phyloP scores from a whole-genome alignment of 2,797 vertebrate genomes.

The Heterohyrax brucei region DNA sequence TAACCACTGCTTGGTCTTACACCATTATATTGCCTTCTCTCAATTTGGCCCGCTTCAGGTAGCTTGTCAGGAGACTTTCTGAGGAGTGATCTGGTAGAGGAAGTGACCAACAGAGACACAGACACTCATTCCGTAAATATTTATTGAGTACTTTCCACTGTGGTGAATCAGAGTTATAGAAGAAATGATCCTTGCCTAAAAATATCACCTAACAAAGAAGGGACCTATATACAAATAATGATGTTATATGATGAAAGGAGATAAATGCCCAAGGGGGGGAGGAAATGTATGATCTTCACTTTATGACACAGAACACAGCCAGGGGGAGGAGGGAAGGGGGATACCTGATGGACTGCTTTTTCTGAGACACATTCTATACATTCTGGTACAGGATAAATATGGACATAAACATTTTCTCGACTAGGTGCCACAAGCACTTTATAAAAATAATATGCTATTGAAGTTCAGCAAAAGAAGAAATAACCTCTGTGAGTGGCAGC shows the following conservation, averaged over 20 bases:
- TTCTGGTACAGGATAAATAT: background rate
- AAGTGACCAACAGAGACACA: background rate
- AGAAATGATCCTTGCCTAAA: constrained; percentile 38
- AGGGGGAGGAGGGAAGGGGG: background rate
- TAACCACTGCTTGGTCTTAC: no score
- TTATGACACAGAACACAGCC: background rate
- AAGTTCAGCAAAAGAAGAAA: background rate
- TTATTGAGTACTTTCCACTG: background rate
- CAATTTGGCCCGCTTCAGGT: background rate
- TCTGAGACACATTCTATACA: background rate
- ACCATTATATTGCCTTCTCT: background rate
- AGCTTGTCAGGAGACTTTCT: background rate
- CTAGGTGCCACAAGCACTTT: background rate
- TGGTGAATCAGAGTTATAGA: background rate
- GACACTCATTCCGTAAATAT: background rate
- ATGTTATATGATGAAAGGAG: background rate
- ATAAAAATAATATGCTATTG: background rate
- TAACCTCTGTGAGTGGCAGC: background rate
- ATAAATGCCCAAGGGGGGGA: background rate
- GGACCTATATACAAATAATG: background rate
- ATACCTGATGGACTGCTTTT: background rate
- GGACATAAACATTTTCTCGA: background rate
- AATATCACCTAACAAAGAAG: background rate
- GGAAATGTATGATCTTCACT: background rate
- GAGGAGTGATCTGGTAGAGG: background rate